These are phyloP conservation scores for Mesoclemmys tuberculata DNA, from an alignment of 2,113 vertebrate species.

Conservation along the genomic window DNA sequence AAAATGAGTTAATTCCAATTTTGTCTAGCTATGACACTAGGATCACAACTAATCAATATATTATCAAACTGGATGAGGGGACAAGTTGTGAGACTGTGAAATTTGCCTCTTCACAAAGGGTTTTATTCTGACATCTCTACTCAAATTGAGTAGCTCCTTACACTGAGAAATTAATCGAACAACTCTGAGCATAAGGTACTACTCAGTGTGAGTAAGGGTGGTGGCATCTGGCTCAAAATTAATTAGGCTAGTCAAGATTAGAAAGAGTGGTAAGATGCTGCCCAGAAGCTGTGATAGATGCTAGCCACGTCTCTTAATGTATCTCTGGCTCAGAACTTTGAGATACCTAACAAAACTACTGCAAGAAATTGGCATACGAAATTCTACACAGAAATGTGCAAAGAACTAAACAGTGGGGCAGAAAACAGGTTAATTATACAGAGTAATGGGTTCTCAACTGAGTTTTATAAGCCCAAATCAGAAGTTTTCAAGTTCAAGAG, in stretches of 20 bases:
- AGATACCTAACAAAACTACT: neutral
- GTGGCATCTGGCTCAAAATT: neutral
- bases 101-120: neutral
- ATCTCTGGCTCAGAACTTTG: neutral
- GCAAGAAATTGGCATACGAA: neutral
- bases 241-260: neutral
- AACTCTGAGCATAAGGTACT: neutral
- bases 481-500: neutral
- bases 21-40: neutral
- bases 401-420: neutral
- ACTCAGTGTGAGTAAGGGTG: neutral
- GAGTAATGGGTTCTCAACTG: neutral
- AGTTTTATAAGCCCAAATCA: neutral
- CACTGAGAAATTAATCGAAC: neutral
- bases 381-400: neutral
- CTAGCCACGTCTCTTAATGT: neutral
- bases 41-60: neutral
- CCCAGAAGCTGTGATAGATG: neutral
- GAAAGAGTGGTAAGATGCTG: neutral
- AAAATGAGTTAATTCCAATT: neutral
- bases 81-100: neutral
- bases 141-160: neutral
- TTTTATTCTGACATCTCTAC: neutral
- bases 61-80: neutral
- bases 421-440: neutral